These are phyloP conservation scores for Drosophila demipolita DNA, from an alignment of 2,888 invertebrate species.

Conservation along the genomic window DNA sequence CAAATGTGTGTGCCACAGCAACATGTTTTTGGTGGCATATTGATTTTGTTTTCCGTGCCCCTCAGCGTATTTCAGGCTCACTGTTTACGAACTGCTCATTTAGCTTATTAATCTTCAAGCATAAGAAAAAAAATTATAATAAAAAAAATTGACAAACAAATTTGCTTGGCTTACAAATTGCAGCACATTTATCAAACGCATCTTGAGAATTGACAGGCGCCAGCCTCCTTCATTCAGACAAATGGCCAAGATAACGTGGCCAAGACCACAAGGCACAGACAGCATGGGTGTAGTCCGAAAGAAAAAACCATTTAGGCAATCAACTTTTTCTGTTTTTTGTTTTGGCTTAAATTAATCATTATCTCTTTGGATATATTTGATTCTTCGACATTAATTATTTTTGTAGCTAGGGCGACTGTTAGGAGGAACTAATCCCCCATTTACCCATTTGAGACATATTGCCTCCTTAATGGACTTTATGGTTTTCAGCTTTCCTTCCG, in stretches of 20 bases:
- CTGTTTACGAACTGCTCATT: constrained; percentile 17
- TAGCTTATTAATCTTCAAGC: constrained; percentile 36
- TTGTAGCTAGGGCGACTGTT: not conserved
- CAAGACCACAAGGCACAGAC: constrained; percentile 4
- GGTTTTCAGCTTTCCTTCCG: not conserved
- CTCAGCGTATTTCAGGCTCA: constrained; percentile 15
- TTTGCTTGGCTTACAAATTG: constrained; percentile 53
- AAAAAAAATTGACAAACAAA: constrained; percentile 45
- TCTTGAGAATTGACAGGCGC: constrained; percentile 50
- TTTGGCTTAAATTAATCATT: not conserved
- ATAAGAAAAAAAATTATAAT: not conserved
- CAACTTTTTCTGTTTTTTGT: not conserved
- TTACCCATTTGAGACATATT: not conserved
- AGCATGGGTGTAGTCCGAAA: not conserved
- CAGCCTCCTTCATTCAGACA: constrained; percentile 28
- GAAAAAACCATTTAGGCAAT: not conserved
- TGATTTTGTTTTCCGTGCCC: constrained; percentile 24
- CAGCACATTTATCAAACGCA: constrained; percentile 42
- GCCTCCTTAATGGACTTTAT: not conserved
- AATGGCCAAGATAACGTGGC: constrained; percentile 37
- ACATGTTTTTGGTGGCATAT: constrained; percentile 18
- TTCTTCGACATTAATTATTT: not conserved
- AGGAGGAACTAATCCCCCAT: not conserved
- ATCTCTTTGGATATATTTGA: not conserved
- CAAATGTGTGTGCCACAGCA: constrained; percentile 1